These are phyloP conservation scores for Neoarius graeffei DNA, from an alignment of 2,113 vertebrate species.

Conservation along the genomic window DNA sequence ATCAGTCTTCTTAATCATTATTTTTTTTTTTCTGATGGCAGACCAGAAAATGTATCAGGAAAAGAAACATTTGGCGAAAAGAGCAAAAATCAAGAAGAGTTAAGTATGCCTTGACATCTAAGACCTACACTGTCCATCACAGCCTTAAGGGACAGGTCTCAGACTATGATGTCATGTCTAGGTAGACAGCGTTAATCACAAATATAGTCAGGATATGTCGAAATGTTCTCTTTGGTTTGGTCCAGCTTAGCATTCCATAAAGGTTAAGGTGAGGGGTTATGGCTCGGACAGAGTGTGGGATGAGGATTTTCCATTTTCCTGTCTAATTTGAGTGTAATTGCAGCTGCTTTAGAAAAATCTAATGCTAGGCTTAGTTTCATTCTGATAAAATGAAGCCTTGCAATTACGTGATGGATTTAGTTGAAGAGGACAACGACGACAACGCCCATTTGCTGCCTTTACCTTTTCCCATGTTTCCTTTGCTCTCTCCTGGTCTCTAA, in stretches of 20 bases:
- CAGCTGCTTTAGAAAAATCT: neutral
- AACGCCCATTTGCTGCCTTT: neutral
- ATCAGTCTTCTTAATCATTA: constrained; percentile 39
- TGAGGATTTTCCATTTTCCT: neutral
- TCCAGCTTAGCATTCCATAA: neutral
- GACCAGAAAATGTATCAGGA: neutral
- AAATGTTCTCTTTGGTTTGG: neutral
- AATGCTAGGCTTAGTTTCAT: neutral
- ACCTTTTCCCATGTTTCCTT: neutral
- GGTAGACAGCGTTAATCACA: neutral
- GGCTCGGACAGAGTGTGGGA: neutral
- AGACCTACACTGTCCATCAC: neutral
- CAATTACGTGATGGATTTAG: neutral
- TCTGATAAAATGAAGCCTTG: neutral
- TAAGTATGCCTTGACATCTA: neutral
- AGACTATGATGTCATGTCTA: constrained; percentile 43
- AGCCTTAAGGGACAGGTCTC: neutral
- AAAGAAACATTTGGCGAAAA: neutral
- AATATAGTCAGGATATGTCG: constrained; percentile 14
- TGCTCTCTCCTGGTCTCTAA: constrained; percentile 17
- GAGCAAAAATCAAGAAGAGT: neutral
- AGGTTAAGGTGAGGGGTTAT: constrained; percentile 19
- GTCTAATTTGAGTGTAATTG: constrained; percentile 14
- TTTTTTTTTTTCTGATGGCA: constrained; percentile 36
- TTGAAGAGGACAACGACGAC: neutral